Evolutionary conservation across 2,113 vertebrate species (phyloP), one percentile per base, ranked within the genome.

Genomic region (Oreamnos americanus): DNA sequence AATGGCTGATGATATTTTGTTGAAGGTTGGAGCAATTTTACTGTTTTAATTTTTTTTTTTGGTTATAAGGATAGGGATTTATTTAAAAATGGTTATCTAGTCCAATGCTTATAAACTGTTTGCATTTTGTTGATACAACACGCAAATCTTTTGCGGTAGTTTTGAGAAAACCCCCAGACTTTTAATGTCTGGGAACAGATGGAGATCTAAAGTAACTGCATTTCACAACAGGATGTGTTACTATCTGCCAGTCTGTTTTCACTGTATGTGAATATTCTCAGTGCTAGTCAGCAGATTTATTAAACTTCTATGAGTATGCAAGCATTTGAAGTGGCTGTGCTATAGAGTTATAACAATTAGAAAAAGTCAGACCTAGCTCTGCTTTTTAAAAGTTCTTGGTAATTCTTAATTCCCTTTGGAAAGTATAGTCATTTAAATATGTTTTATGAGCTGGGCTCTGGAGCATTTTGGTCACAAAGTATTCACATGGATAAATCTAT

Each of bases 171-270:
- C 83, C 78, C 96, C 96, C 96, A 98, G 97, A 97, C 97, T 98
- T 98, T 67, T 74, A 45, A 95, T 97, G 60, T 98, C 91, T 97
- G 95, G 92, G 92, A 98, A 98, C 98, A 98, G 98, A 98, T 98
- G 98, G 98, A 98, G 90, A 87, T 98, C 98, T 97, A 98, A 98
- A 97, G 94, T 97, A 98, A 96, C 95, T 98, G 96, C 81, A 36
- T 98, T 97, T 97, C 97, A 88, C 94, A 98, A 98, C 92, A 96
- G 96, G 97, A 98, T 97, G 97, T 98, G 98, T 98, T 98, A 97
- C 92, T 94, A 94, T 98, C 96, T 98, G 91, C 90, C 98, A 95
- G 87, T 58, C 64, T 94, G 97, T 96, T 98, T 96, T 96, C 60
- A 58, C 85, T 98, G 92, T 39, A 51, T 95, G 82, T 90, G 85